Percentiles rank a stretch among this genome's conserved stretches.
These are phyloP conservation scores for Phataginus tetradactyla DNA, from an alignment of 2,797 vertebrate genomes.

Conservation along the genomic window DNA sequence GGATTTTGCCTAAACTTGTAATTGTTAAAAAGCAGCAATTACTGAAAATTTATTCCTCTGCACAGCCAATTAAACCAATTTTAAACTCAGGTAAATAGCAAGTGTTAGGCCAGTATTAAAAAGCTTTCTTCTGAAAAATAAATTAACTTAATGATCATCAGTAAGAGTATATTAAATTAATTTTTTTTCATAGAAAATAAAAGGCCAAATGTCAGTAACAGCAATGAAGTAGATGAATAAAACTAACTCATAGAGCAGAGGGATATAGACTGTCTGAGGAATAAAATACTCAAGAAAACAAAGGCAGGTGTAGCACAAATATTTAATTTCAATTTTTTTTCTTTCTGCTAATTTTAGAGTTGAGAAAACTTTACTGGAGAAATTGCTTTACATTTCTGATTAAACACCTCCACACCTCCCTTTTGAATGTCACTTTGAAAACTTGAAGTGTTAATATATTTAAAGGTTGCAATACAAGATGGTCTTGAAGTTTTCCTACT, in stretches of 20 bases:
- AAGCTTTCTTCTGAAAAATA: not conserved
- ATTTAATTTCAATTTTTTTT: not conserved
- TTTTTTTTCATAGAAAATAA: conserved; percentile 4
- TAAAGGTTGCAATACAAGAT: not conserved
- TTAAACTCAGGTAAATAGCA: conserved; percentile 26
- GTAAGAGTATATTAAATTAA: conserved; percentile 18
- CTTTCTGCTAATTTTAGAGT: not conserved
- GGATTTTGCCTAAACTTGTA: not conserved
- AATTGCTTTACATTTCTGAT: not conserved
- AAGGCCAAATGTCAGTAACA: not conserved
- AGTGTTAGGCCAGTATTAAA: not conserved
- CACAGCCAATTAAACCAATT: not conserved
- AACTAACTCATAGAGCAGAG: not conserved
- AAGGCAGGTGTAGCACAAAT: not conserved
- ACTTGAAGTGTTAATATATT: not conserved
- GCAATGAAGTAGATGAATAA: not conserved
- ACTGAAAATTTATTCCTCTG: not conserved
- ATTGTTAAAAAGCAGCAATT: not conserved
- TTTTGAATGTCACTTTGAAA: not conserved
- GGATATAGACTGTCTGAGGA: not conserved
- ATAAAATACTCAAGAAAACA: not conserved
- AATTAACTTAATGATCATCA: not conserved
- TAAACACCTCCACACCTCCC: not conserved
- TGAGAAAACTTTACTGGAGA: not conserved
- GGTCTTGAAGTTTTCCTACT: not conserved